A percentile compares a stretch with the other conserved stretches of the same genome.
These are phyloP conservation scores for Murina feae DNA, from an alignment of 2,113 vertebrate genomes.

Conservation along the genomic window DNA sequence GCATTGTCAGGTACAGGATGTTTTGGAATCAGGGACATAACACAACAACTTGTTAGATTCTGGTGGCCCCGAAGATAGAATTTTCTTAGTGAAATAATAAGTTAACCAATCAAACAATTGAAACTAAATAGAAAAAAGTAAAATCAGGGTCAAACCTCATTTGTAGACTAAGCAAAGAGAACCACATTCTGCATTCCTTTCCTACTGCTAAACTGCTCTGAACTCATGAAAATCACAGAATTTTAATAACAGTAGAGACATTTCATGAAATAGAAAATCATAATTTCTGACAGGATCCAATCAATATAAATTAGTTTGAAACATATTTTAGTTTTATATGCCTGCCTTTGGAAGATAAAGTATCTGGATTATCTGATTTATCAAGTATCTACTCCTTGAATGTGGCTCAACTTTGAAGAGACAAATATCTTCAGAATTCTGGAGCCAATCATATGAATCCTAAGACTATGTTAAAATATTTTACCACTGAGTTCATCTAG, in stretches of 20 bases:
- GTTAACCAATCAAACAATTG: not conserved
- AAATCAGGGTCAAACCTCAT: not conserved
- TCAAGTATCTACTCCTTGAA: not conserved
- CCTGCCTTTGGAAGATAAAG: not conserved
- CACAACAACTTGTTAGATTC: not conserved
- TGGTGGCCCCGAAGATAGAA: not conserved
- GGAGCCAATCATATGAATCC: not conserved
- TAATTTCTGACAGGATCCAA: not conserved
- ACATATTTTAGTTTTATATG: not conserved
- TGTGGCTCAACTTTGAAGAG: not conserved
- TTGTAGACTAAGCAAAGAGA: not conserved
- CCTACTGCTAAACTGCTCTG: not conserved
- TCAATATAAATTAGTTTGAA: not conserved
- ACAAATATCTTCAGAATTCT: not conserved
- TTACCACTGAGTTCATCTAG: not conserved
- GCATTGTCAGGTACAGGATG: not conserved
- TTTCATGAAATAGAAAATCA: not conserved
- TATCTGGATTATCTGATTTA: not conserved
- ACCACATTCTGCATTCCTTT: not conserved
- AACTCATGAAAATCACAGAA: not conserved
- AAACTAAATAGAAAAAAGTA: not conserved
- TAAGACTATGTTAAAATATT: not conserved
- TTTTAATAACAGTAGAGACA: not conserved
- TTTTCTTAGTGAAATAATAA: not conserved
- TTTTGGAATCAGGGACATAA: not conserved